Base-by-base conservation (phyloP, 2,113 vertebrate genomes). In the Rhea pennata region DNA sequence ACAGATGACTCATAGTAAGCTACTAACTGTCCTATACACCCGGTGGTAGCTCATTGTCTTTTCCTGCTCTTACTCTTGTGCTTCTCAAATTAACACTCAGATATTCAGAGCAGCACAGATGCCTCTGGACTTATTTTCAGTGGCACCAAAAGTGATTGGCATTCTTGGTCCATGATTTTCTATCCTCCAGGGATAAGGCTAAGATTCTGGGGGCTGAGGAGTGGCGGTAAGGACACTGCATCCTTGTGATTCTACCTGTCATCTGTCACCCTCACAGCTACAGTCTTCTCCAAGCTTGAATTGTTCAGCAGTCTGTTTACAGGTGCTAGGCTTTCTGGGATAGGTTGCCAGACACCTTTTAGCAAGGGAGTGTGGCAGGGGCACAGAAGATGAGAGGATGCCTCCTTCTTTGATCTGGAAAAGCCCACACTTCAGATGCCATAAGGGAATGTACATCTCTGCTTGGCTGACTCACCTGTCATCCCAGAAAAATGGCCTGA, bases 381-480 rank as follows among this genome's bases (percentile, higher is more conserved):
- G 7, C 1, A 1, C 36, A 27, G 33, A 73, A 59, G 39, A 54
- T 53, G 50, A 51, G 39, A 74, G 33, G 12, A 53, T 42, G 42
- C 14, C 20, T n/a, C 53, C 13, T 73, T 44, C 79, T 81, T 70
- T 50, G 33, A 16, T 62, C 20, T 75, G 44, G 56, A 82, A 70
- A 84, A 44, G 17, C 12, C 24, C 26, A 16, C n/a, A 27, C 24
- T 74, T 83, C 75, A 86, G 26, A 29, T 66, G 44, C 56, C 44
- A 14, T 20, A 65, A 66, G 84, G 66, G 50, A 74, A 83, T 5
- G 36, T 40, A 42, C 40, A 19, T 70, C 46, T 75, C 84, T 53
- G 40, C 90, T 71, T 66, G 84, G 51, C 76, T 88, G 80, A 71
- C 72, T 91, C 58, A 58, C 83, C 88, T 88, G 61, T 86, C 90